Evolutionary conservation across 2,888 invertebrate species (phyloP).

Genomic region (Heliconius cydno): DNA sequence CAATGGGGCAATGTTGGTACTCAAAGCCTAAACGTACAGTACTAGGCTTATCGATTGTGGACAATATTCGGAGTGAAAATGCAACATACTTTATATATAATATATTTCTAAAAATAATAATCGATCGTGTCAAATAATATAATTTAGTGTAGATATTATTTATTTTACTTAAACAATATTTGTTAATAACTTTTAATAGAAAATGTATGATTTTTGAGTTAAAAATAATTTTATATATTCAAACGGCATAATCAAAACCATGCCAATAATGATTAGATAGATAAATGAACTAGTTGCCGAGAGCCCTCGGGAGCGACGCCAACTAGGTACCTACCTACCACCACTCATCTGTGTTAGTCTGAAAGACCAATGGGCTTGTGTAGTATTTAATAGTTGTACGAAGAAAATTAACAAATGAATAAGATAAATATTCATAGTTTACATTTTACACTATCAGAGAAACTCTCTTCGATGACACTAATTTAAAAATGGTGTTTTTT

Average conservation of each 20-base stretch:
- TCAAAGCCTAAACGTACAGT: too few species aligned
- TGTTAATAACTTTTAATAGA: too few species aligned
- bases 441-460: too few species aligned
- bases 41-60: too few species aligned
- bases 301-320: conserved; percentile 25
- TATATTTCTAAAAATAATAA: too few species aligned
- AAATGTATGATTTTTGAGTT: neutral
- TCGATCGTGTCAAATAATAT: neutral
- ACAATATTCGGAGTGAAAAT: too few species aligned
- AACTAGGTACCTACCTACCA: neutral
- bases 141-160: neutral
- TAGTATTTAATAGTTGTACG: neutral
- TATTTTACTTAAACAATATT: neutral
- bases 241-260: conserved; percentile 2
- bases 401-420: neutral
- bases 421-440: too few species aligned
- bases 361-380: neutral
- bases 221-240: conserved; percentile 9
- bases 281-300: conserved; percentile 24
- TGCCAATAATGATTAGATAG: conserved; percentile 28
- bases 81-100: too few species aligned
- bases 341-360: conserved; percentile 1
- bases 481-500: too few species aligned
- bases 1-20: too few species aligned
- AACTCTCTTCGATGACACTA: too few species aligned